A percentile compares a stretch with the other conserved stretches of the same genome.
These are phyloP conservation scores for Diadema setosum DNA, from an alignment of 35 echinoderm and acorn worm species.

Conservation along the genomic window DNA sequence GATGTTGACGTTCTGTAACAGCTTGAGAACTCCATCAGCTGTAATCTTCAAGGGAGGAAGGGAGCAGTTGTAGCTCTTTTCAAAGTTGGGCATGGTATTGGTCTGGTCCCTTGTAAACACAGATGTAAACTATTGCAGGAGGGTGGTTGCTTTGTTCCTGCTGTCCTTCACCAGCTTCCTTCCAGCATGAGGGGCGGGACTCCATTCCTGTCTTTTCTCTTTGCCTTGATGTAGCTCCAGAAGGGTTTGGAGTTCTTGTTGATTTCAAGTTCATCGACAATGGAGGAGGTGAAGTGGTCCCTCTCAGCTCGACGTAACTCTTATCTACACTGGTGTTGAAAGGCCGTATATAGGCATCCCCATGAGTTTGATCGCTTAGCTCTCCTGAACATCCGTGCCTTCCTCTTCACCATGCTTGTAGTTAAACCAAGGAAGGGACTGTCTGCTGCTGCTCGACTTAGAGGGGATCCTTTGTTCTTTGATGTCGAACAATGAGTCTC, in stretches of 20 bases:
- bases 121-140: background rate
- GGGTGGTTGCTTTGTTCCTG: background rate
- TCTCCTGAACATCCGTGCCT: background rate
- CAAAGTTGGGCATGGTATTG: background rate
- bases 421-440: background rate
- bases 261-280: background rate
- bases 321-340: background rate
- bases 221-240: background rate
- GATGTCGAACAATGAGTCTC: background rate
- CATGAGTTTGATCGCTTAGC: background rate
- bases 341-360: background rate
- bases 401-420: background rate
- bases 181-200: background rate
- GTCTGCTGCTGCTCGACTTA: background rate
- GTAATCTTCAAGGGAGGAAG: background rate
- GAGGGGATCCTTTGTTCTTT: background rate
- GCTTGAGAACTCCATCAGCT: background rate
- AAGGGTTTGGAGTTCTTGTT: background rate
- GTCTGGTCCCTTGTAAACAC: background rate
- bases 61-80: background rate
- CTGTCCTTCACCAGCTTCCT: background rate
- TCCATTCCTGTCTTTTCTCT: background rate
- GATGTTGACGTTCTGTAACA: background rate
- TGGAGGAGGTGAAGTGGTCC: background rate
- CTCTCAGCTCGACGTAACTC: background rate